Evolutionary conservation across 37 sponge, comb jelly and placozoan genomes (phyloP).

Genomic region (Ianthella basta): DNA sequence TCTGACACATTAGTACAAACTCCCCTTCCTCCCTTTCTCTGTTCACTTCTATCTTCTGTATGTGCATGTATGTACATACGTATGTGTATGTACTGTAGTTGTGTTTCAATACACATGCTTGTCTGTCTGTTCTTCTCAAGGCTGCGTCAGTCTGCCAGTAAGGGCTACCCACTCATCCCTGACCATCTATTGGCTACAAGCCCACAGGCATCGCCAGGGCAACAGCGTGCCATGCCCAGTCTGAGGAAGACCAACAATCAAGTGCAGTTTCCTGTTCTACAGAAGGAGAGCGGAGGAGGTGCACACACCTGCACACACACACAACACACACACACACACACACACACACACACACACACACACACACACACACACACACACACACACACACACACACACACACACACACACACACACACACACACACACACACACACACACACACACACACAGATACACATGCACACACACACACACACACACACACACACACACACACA

Average conservation of each 20-base stretch:
- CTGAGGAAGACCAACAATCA: neutral
- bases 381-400: too few species aligned
- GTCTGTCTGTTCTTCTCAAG: neutral
- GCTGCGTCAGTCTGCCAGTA: neutral
- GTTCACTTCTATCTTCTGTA: neutral
- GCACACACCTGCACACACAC: too few species aligned
- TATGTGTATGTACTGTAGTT: neutral
- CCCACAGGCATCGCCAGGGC: slow-evolving; percentile 5
- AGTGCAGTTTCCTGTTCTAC: neutral
- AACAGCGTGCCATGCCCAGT: slow-evolving; percentile 6
- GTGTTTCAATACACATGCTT: neutral
- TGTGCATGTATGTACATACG: neutral
- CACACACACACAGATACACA: slow-evolving; percentile 38
- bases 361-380: too few species aligned
- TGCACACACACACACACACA: slow-evolving; percentile 33
- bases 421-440: slow-evolving; percentile 28
- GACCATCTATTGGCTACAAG: neutral
- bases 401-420: slow-evolving; percentile 40
- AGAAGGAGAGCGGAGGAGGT: slow-evolving; percentile 7
- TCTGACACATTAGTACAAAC: neutral
- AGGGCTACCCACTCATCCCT: slow-evolving; percentile 10
- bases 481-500: slow-evolving; percentile 42
- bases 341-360: too few species aligned
- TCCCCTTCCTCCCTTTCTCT: neutral
- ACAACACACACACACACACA: too few species aligned